Evolutionary conservation across 2,888 invertebrate species (phyloP).

Genomic region (Disparrhopalites patrizii): DNA sequence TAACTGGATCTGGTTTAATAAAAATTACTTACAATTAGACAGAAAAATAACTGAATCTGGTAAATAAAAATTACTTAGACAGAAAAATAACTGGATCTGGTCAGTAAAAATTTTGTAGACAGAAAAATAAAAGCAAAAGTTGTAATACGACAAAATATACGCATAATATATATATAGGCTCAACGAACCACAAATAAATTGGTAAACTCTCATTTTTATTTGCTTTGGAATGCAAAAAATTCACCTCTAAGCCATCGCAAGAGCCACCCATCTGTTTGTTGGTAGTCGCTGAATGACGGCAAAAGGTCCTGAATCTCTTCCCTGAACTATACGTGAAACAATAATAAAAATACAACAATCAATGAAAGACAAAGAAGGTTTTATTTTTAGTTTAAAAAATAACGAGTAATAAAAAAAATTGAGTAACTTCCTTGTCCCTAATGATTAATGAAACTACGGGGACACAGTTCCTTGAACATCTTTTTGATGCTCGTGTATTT

Average conservation of each 20-base stretch:
- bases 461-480: too few species aligned
- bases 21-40: too few species aligned
- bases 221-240: too few species aligned
- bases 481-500: too few species aligned
- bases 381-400: not conserved
- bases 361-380: not conserved
- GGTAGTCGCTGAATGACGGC: slow-evolving; percentile 10
- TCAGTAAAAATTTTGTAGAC: too few species aligned
- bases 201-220: not conserved
- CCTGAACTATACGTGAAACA: not conserved
- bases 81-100: too few species aligned
- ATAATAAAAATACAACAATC: not conserved
- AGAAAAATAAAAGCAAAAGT: too few species aligned
- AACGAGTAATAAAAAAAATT: not conserved
- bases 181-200: not conserved
- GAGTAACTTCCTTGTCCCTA: too few species aligned
- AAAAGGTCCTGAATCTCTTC: slow-evolving; percentile 21
- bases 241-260: slow-evolving; percentile 24
- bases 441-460: too few species aligned
- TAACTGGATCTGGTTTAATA: too few species aligned
- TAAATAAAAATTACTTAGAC: too few species aligned
- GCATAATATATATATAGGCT: not conserved
- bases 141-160: not conserved
- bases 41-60: too few species aligned
- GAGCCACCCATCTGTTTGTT: slow-evolving; percentile 4